Percentiles rank a stretch among this genome's conserved stretches.
phyloP scores from a whole-genome alignment of 2,113 vertebrate species.

The Hucho hucho region DNA sequence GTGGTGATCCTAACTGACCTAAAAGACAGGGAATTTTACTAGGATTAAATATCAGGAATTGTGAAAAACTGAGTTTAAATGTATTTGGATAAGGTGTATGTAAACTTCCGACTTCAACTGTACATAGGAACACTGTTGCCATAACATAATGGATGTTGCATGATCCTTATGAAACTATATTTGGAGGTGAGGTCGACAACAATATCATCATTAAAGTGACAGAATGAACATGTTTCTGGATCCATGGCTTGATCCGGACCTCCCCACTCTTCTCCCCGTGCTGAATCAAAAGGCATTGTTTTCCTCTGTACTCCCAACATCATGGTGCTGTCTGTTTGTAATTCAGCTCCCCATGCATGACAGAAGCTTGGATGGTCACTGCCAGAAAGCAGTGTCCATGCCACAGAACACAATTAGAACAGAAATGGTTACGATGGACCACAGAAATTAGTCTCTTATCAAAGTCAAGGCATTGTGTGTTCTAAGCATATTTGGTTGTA shows the following conservation, averaged over 20 bases:
- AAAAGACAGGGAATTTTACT: too few species aligned
- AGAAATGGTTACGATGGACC: neutral
- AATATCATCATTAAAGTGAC: constrained; percentile 1
- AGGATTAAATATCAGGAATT: too few species aligned
- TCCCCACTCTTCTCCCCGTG: constrained; percentile 1
- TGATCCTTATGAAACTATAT: neutral
- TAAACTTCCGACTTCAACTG: too few species aligned
- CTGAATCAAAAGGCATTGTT: constrained; percentile 34
- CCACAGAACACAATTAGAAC: neutral
- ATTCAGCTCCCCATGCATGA: neutral
- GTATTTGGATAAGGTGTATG: too few species aligned
- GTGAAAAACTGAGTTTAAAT: too few species aligned
- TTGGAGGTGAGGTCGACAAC: neutral
- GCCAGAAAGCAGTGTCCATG: neutral
- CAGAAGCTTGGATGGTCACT: neutral
- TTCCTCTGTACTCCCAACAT: neutral
- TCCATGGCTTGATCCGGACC: neutral
- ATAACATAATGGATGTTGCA: neutral
- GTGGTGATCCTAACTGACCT: too few species aligned
- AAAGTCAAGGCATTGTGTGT: neutral
- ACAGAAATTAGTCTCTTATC: neutral
- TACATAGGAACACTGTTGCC: too few species aligned
- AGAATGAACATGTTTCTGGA: neutral
- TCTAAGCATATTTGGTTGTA: neutral
- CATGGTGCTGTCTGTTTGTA: neutral